Evolutionary conservation across 2,113 vertebrate genomes (phyloP), one percentile per base, ranked within the genome.

Genomic region (Gnathonemus longibarbis): DNA sequence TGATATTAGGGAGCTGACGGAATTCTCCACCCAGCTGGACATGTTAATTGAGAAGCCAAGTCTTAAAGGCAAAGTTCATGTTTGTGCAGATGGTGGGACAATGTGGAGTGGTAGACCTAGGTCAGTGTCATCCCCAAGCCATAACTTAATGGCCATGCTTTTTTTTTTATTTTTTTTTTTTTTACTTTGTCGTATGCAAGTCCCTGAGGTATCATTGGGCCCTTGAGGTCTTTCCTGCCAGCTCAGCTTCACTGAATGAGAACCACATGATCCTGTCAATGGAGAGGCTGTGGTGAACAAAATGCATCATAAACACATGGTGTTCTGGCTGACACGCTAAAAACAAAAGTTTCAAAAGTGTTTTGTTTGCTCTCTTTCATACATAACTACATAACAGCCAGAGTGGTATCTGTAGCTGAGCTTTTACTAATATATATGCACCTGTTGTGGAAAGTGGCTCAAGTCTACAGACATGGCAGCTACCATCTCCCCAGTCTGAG

Each of bases 1-100:
- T 96, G 96, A 97, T 97, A 97, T 97, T 96, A 97, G 96, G 96
- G 95, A 97, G 97, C 97, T 96, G 95, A 96, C 92, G 94, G 97
- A 97, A 97, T 97, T 97, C 96, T 98, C 96, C 94, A 94, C 96
- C 97, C 98, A 98, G 97, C 97, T 98, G 97, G 98, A 98, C 98
- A 97, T 93, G 97, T 97, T 98, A 98, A 98, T 98, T 98, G 97
- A 98, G 97, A 97, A 98, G 97, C 95, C 97, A 97, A 96, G 96
- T 97, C 97, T 97, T 92, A 93, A 96, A 97, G 97, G 97, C 97
- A 98, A 97, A 98, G 97, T 97, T 98, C 97, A 98, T 91, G 92
- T 96, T 95, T 95, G 98, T 96, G 97, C 98, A 99, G 97, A 98
- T 98, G 98, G 98, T 93, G 93, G 96, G 96, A 97, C 97, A 98